Base-by-base conservation (phyloP, 1,140 invertebrate species). In the Dryas iulia region DNA sequence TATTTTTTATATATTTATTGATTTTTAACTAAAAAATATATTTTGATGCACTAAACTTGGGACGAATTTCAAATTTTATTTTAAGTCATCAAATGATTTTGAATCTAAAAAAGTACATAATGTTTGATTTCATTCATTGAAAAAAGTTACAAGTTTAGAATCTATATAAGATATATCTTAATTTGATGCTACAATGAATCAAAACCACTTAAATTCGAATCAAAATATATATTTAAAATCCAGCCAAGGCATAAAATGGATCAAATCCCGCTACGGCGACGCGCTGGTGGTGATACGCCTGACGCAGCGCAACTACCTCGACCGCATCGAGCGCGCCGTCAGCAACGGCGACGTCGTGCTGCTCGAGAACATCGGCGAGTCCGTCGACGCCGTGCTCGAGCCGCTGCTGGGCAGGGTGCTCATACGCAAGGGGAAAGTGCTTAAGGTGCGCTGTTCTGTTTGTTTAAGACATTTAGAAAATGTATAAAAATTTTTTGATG, bases 211-310 rank as follows among this genome's bases (percentile, higher is more conserved):
- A n/a, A n/a, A n/a, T n/a, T n/a, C n/a, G n/a, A n/a, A n/a, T n/a
- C n/a, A n/a, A n/a, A 39, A 39, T 39, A 26, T 61, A 39, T 39
- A 56, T 18, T 53, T 66, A 28, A n/a, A n/a, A 92, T 90, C 7
- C 73, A 94, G 93, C 6, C 97, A 98, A 94, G 98, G 97, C 4
- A 94, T 98, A n/a, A 98, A 98, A 86, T 99, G 98, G 98, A 98
- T 99, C 53, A 98, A 98, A 91, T 96, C 93, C 7, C 96, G 94
- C 77, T 97, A 95, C 76, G 96, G 95, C 0, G 93, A 94, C 0
- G 84, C 94, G 0, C 86, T 99, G 26, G 94, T 95, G 69, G 94
- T 97, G 1, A 93, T 98, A 3, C 93, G 97, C 12, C 89, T 98
- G 2, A 96, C 95, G 3, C 95, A 97, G 76, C 95, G 95, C 71